A percentile compares a stretch with the other conserved stretches of the same genome.
These are phyloP conservation scores for Tyrophagus putrescentiae DNA, from an alignment of 1,140 invertebrate species.

Conservation along the genomic window DNA sequence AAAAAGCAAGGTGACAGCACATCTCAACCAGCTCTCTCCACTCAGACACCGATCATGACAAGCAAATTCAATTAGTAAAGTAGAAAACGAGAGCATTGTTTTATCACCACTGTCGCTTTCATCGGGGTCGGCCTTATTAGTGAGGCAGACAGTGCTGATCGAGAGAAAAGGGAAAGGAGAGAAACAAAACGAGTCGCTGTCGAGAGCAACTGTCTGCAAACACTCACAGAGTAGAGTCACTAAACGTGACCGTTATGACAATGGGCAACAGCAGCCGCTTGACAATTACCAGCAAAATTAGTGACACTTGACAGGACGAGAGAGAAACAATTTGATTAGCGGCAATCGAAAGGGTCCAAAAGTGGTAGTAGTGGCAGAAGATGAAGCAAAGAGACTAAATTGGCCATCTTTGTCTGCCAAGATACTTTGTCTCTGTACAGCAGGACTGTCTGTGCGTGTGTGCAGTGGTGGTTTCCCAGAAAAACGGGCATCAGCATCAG, in stretches of 20 bases:
- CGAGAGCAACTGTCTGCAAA: not conserved
- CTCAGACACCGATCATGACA: too few relatives aligned
- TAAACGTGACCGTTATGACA: constrained; percentile 9
- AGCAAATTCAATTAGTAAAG: too few relatives aligned
- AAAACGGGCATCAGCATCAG: too few relatives aligned
- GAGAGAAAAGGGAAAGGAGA: not conserved
- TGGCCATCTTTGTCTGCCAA: not conserved
- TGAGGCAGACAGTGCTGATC: too few relatives aligned
- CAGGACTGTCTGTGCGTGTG: not conserved
- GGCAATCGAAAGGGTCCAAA: not conserved
- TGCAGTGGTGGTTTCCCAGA: too few relatives aligned
- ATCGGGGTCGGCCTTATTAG: too few relatives aligned
- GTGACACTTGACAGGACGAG: constrained; percentile 4
- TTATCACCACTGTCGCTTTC: too few relatives aligned
- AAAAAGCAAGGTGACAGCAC: too few relatives aligned
- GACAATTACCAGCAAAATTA: constrained; percentile 7
- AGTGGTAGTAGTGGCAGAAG: not conserved
- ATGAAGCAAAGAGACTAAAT: too few relatives aligned
- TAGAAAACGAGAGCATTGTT: too few relatives aligned
- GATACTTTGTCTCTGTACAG: not conserved
- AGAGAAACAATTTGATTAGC: not conserved
- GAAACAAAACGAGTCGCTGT: not conserved
- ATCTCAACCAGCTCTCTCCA: too few relatives aligned
- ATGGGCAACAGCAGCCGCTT: not conserved
- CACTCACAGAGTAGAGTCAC: not conserved